Evolutionary conservation across 2,113 vertebrate genomes (phyloP).

Genomic region (Gymnarchus niloticus): DNA sequence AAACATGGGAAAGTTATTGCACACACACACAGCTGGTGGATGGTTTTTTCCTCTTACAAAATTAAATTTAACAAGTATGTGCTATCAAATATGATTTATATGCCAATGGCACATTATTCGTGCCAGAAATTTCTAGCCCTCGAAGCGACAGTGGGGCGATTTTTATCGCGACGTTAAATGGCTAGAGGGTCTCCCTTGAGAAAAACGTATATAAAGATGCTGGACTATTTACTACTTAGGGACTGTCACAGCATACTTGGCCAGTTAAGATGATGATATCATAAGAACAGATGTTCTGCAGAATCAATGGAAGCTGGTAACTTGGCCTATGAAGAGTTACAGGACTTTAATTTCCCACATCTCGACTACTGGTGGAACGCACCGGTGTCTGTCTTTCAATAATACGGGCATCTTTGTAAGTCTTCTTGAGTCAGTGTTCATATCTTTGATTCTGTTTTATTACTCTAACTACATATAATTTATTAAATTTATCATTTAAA

Average conservation of each 20-base stretch:
- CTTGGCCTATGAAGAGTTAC: neutral
- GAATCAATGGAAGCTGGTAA: constrained; percentile 12
- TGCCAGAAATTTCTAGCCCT: neutral
- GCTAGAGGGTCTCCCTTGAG: neutral
- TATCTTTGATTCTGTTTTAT: neutral
- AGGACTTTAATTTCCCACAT: constrained; percentile 1
- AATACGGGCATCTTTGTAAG: neutral
- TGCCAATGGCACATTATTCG: neutral
- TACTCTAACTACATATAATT: too few species aligned
- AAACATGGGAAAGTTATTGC: neutral
- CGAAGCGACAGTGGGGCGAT: neutral
- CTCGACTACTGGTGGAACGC: neutral
- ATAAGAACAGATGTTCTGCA: constrained; percentile 4
- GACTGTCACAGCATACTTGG: neutral
- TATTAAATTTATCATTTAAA: too few species aligned
- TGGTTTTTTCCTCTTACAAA: neutral
- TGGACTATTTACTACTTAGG: neutral
- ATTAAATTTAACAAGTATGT: neutral
- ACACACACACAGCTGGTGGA: neutral
- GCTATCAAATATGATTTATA: neutral
- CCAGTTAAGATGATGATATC: neutral
- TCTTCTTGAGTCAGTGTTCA: neutral
- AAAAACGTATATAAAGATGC: neutral
- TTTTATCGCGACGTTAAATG: neutral
- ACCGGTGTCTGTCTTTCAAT: neutral